Base-by-base conservation (phyloP, 2,888 invertebrate species). In the Malthinus flaveolus region DNA sequence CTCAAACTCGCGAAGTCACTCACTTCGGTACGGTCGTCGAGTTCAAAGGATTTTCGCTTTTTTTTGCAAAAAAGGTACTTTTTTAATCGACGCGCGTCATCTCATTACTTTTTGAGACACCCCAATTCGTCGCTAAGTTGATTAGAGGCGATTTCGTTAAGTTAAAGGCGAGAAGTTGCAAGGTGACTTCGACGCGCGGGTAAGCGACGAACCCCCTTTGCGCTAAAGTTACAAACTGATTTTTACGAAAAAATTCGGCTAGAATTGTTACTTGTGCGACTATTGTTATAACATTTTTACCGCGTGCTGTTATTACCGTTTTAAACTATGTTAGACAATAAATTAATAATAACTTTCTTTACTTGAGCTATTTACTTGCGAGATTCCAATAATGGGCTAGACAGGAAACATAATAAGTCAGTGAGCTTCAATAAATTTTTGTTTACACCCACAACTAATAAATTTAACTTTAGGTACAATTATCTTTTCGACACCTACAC, bases 1-100 rank as follows among this genome's bases (percentile, higher is more conserved):
- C 59, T 39, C 53, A 52, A 50, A 61, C 63, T 59, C 58, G 60
- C 54, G 58, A 62, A 62, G 64, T 59, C 62, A 63, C 59, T 62
- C 64, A 64, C 64, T 64, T 54, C 35, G 49, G 57, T 45, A 42
- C 59, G 61, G 63, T 61, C 54, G 53, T 55, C 50, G 61, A 59
- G 59, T 50, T 56, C 56, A 47, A 50, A 44, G 51, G 51, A 42
- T 42, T 47, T 49, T 59, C 54, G 33, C 48, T 52, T 57, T 50
- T 52, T 57, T 50, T 36, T 51, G 54, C 55, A 51, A 53, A 56
- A 37, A 15, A 42, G n/a, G n/a, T 42, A 15, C n/a, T 15, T 23
- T 23, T 23, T 23, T 5, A 23, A 23, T 23, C 23, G 23, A 23
- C 23, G 23, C 5, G 5, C 23, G 5, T 23, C 5, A 23, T 23